Percentiles rank a stretch among this genome's conserved stretches.
phyloP scores from a whole-genome alignment of 2,888 invertebrate genomes.

The Diploptera punctata region DNA sequence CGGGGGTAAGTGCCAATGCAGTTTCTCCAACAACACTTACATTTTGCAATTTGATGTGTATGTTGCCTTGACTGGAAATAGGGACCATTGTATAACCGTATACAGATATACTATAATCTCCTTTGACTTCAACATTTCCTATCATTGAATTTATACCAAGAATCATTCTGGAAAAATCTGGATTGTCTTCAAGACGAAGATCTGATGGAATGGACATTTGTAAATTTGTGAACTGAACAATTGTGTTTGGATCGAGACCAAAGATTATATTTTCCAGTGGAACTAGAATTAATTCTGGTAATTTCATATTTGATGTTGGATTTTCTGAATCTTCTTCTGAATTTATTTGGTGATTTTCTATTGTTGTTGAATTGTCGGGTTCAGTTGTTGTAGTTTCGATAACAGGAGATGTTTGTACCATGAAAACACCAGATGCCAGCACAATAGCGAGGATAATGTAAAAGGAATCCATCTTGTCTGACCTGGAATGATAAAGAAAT shows the following conservation, averaged over 20 bases:
- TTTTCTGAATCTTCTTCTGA: no score
- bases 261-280: not conserved
- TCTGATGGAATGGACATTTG: not conserved
- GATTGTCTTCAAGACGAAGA: not conserved
- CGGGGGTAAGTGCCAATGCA: not conserved
- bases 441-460: not conserved
- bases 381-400: no score
- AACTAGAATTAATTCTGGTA: not conserved
- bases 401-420: not conserved
- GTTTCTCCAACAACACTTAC: not conserved
- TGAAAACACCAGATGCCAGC: not conserved
- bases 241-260: not conserved
- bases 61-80: not conserved
- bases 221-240: not conserved
- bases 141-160: not conserved
- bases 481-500: not conserved
- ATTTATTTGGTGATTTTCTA: no score
- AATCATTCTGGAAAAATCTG: conserved; percentile 3
- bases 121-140: not conserved
- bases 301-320: not conserved
- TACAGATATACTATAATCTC: not conserved
- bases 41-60: not conserved
- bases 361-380: no score
- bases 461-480: not conserved
- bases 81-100: not conserved